phyloP scores from a whole-genome alignment of 2,888 invertebrate species.

The Cremastinae sp. region DNA sequence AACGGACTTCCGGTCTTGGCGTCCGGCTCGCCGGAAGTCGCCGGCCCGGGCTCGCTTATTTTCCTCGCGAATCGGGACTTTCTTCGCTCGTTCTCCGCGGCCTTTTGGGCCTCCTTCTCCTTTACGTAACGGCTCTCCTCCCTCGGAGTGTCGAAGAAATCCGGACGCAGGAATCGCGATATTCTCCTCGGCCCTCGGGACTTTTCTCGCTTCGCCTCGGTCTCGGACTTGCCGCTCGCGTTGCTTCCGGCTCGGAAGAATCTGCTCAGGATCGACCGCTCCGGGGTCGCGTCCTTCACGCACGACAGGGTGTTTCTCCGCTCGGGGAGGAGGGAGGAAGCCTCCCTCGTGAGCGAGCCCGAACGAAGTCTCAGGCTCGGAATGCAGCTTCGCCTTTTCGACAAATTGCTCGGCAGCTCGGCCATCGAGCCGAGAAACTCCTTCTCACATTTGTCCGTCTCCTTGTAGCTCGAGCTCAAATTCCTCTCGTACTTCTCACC shows the following conservation, averaged over 20 bases:
- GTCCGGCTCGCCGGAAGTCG: slow-evolving; percentile 70
- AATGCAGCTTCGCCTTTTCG: slow-evolving; percentile 74
- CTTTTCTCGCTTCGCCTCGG: slow-evolving; percentile 65
- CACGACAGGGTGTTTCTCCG: slow-evolving; percentile 63
- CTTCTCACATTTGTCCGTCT: slow-evolving; percentile 75
- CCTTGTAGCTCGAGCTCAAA: slow-evolving; percentile 70
- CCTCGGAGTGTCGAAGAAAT: slow-evolving; percentile 87
- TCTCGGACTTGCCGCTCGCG: slow-evolving; percentile 70
- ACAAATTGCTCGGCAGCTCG: slow-evolving; percentile 61
- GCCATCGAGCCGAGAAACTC: slow-evolving; percentile 69
- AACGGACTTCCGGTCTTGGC: background rate
- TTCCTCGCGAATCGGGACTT: slow-evolving; percentile 86
- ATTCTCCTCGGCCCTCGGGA: slow-evolving; percentile 83
- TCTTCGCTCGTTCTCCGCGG: slow-evolving; percentile 82
- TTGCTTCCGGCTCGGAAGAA: slow-evolving; percentile 82
- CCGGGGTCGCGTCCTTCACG: slow-evolving; percentile 76
- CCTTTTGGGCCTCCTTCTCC: slow-evolving; percentile 78
- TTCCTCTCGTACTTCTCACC: slow-evolving; percentile 70
- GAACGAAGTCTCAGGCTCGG: slow-evolving; percentile 74
- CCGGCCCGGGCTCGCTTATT: slow-evolving; percentile 86
- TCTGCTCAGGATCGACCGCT: slow-evolving; percentile 83
- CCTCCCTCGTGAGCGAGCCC: slow-evolving; percentile 74
- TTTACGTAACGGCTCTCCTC: slow-evolving; percentile 86
- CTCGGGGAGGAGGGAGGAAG: slow-evolving; percentile 36
- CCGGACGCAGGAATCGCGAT: slow-evolving; percentile 89